A percentile compares a stretch with the other conserved stretches of the same genome.
Evolutionary conservation across 2,113 vertebrate genomes (phyloP).

Genomic region (Oxygymnocypris stewartii): DNA sequence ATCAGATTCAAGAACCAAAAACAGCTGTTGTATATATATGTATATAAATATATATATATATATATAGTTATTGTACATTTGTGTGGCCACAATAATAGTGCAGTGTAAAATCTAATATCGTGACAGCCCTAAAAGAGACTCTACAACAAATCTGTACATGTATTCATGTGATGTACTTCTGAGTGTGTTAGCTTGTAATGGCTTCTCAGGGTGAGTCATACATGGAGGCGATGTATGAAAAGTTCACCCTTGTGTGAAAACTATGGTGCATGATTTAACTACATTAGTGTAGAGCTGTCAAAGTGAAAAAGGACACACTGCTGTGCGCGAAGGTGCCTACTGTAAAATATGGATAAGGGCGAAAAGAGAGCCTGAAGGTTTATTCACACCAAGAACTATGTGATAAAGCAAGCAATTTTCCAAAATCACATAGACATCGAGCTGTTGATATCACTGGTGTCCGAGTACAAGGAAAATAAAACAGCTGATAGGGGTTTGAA

Average conservation of each 20-base stretch:
- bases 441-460: neutral
- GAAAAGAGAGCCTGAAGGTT: neutral
- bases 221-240: conserved; percentile 11
- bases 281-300: neutral
- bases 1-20: no score
- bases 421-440: neutral
- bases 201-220: conserved; percentile 18
- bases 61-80: no score
- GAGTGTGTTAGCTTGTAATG: neutral
- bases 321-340: neutral
- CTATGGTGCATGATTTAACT: conserved; percentile 12
- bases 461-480: neutral
- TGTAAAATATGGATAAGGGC: neutral
- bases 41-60: no score
- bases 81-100: no score
- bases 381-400: neutral
- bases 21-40: no score
- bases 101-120: no score
- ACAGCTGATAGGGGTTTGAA: neutral
- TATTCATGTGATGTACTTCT: neutral
- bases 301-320: neutral
- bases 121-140: neutral
- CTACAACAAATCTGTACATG: neutral
- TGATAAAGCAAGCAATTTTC: neutral
- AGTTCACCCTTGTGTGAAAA: neutral